These are phyloP conservation scores for Pemphigus obesinymphae DNA, from an alignment of 1,140 invertebrate species.

Conservation along the genomic window DNA sequence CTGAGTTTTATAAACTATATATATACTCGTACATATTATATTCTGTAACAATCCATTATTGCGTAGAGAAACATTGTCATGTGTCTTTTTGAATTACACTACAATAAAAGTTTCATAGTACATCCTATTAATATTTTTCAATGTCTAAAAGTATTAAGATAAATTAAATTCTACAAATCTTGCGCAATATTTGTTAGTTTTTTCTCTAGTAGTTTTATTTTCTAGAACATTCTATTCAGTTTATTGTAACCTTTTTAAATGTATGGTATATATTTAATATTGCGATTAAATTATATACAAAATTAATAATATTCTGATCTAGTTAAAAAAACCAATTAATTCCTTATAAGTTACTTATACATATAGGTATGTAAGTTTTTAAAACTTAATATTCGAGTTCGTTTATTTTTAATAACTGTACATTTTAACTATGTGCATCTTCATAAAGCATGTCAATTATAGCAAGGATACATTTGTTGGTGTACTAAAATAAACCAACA, in stretches of 20 bases:
- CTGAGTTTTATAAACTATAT: background rate
- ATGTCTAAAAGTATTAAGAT: background rate
- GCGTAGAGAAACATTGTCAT: background rate
- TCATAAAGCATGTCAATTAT: background rate
- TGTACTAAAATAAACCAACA: constrained; percentile 36
- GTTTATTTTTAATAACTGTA: background rate
- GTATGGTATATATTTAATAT: background rate
- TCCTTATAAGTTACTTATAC: background rate
- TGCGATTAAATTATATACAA: background rate
- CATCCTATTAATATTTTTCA: background rate
- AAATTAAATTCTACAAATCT: background rate
- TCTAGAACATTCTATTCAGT: too few relatives aligned
- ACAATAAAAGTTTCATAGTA: background rate
- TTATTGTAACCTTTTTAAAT: background rate
- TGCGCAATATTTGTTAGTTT: background rate
- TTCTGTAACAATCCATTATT: constrained; percentile 2
- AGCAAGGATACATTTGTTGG: constrained; percentile 10
- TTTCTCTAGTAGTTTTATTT: too few relatives aligned
- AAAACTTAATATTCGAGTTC: background rate
- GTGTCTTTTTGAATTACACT: constrained; percentile 30
- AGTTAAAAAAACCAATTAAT: background rate
- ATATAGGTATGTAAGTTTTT: background rate
- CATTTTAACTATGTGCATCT: background rate
- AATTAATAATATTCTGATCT: background rate
- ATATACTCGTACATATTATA: too few relatives aligned